Evolutionary conservation across 2,888 invertebrate species (phyloP).

Genomic region (Eupithecia exiguata): DNA sequence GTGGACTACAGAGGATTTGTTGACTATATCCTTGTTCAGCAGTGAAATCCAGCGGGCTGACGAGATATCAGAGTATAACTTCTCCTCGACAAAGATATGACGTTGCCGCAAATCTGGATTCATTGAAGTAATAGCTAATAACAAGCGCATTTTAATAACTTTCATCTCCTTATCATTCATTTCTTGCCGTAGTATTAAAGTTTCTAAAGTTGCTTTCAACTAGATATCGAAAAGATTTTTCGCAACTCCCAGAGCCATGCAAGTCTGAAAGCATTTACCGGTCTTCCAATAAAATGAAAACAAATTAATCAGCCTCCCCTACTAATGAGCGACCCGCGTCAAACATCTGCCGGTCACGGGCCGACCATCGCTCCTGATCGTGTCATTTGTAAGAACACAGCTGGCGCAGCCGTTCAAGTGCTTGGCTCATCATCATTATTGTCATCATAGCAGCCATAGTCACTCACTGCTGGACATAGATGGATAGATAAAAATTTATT

Average conservation of each 20-base stretch:
- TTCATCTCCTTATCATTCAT: too few species aligned
- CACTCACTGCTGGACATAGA: neutral
- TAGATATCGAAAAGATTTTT: neutral
- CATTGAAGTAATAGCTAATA: neutral
- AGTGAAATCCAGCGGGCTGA: neutral
- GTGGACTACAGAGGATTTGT: neutral
- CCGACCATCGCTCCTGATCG: constrained; percentile 41
- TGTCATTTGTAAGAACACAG: constrained; percentile 30
- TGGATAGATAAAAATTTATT: too few species aligned
- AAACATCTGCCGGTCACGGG: constrained; percentile 48
- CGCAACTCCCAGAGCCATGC: neutral
- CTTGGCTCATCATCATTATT: constrained; percentile 20
- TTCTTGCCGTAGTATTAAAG: too few species aligned
- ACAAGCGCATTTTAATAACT: too few species aligned
- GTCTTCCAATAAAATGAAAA: constrained; percentile 26
- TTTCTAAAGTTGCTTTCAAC: neutral
- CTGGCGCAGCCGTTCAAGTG: constrained; percentile 32
- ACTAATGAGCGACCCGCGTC: constrained; percentile 47
- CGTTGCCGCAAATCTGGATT: neutral
- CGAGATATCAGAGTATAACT: neutral
- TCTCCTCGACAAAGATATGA: neutral
- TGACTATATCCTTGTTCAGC: neutral
- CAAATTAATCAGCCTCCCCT: constrained; percentile 33
- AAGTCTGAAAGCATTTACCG: neutral
- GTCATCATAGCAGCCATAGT: neutral